Evolutionary conservation across 2,797 vertebrate species (phyloP), one percentile per base, ranked within the genome.

Genomic region (Crenichthys baileyi): DNA sequence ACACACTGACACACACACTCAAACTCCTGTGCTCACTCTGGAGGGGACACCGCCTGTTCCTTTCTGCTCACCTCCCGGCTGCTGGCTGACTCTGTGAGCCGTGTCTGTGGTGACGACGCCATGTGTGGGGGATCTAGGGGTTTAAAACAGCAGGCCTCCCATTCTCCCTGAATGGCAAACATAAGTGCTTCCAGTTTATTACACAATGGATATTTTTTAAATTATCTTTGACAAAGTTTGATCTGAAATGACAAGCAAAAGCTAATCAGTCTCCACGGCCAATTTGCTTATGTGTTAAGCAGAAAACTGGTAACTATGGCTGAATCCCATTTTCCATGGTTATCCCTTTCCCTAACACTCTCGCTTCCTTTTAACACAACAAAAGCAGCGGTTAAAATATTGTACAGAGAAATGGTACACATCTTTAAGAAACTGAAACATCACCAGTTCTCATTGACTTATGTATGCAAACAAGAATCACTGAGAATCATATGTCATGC

Each of bases 81-180:
- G 94, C 92, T 77, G 93, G 86, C 91, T 93, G 93, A 90, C 88
- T 94, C 94, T 92, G 81, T 94, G 92, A 93, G 93, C 91, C 92
- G 93, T 94, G 93, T 94, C 93, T 94, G 91, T 89, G 90, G 92
- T 94, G 92, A 90, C 92, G 90, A 86, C 92, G 87, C 95, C 95
- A 95, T 95, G 94, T 95, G 93, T 95, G 95, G 94, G 79, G 94
- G 93, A 94, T 95, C 95, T 95, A 87, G 93, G 92, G 95, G 94
- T 92, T 95, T 95, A 92, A 91, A 95, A 94, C 95, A 95, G 94
- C 94, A 92, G 93, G 93, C 90, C 93, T 94, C 93, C 92, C 88
- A 85, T 86, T 82, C 89, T 90, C 90, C 92, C 93, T 79, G 84
- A 94, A 89, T 92, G 88, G 88, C 90, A 93, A 88, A 89, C 85